Base-by-base conservation (phyloP, 2,113 vertebrate genomes). In the Cichladusa arquata region DNA sequence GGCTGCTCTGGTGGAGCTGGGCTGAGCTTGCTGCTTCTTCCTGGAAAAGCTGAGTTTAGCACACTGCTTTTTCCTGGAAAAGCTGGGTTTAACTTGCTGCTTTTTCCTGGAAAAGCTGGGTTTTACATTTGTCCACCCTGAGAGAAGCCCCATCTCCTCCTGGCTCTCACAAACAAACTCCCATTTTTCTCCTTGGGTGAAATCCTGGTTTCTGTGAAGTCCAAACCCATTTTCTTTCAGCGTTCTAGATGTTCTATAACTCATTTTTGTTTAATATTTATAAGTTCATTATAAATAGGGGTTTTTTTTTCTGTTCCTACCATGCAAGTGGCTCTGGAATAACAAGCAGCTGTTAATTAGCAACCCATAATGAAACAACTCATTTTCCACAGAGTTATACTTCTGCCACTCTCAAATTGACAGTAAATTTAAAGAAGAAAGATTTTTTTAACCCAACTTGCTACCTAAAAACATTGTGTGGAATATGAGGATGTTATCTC, bases 61-160 rank as follows among this genome's bases (percentile, higher is more conserved):
- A 5, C 6, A 2, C 53, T 54, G 29, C 54, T 13, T 31, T 54
- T 19, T 19, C 53, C 53, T 33, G 31, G 11, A 22, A 19, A 53
- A 34, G 14, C 66, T 50, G 62, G 33, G 38, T 5, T 67, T 34
- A 29, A 28, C 20, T 10, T 3, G 0, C 9, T 26, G 78, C 13
- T 33, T 14, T 78, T 26, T 7, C 47, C 81, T 69, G 54, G 34
- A 6, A 19, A 50, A 44, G 5, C 31, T 54, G 50, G 42, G 18
- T 51, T 81, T 71, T 0, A 4, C 12, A 4, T 34, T 50, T 23
- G 8, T 44, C 6, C 10, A 2, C 12, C 16, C 18, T 2, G 9
- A n/a, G 28, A 47, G 23, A 61, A 70, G 24, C 34, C 15, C 18
- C 6, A 1, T 40, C 31, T 61, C 54, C 70, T 61, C 3, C 31